phyloP scores from a whole-genome alignment of 2,113 vertebrate species.

The Hippocampus guttulatus region DNA sequence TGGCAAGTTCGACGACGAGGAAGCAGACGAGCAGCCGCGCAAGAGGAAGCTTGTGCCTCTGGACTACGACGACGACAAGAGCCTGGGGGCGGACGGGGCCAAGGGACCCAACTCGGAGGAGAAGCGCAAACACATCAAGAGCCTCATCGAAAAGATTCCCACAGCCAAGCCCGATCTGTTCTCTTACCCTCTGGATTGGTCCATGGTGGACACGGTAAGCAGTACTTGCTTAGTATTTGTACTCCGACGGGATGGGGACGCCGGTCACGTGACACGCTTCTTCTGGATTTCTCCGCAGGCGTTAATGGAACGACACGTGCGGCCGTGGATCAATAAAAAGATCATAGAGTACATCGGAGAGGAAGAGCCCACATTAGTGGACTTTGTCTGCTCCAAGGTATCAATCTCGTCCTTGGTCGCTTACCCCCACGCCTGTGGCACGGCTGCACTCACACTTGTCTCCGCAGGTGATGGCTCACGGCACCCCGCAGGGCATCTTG shows the following conservation, averaged over 20 bases:
- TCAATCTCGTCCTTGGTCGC: neutral
- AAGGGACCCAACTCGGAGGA: slow-evolving; percentile 94
- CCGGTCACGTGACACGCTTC: neutral
- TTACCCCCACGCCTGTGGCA: too few relatives aligned
- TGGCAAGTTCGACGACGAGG: slow-evolving; percentile 96
- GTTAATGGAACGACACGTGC: slow-evolving; percentile 93
- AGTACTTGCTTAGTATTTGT: neutral
- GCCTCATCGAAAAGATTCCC: slow-evolving; percentile 97
- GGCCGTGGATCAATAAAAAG: slow-evolving; percentile 99
- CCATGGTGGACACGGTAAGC: slow-evolving; percentile 95
- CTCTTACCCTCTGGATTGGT: slow-evolving; percentile 95
- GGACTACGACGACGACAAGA: slow-evolving; percentile 96
- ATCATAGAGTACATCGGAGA: slow-evolving; percentile 99
- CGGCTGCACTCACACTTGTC: neutral
- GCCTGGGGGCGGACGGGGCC: slow-evolving; percentile 65
- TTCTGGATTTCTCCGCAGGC: slow-evolving; percentile 64
- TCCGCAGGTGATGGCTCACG: slow-evolving; percentile 94
- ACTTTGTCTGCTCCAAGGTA: slow-evolving; percentile 99
- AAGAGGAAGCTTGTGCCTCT: slow-evolving; percentile 96
- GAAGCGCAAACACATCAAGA: slow-evolving; percentile 98
- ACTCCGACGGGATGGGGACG: too few relatives aligned
- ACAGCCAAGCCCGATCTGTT: slow-evolving; percentile 97
- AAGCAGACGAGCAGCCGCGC: slow-evolving; percentile 88
- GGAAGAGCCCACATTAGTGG: slow-evolving; percentile 94
- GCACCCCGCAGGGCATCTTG: slow-evolving; percentile 93